Evolutionary conservation across 2,797 vertebrate species (phyloP).

Genomic region (Sphaeramia orbicularis): DNA sequence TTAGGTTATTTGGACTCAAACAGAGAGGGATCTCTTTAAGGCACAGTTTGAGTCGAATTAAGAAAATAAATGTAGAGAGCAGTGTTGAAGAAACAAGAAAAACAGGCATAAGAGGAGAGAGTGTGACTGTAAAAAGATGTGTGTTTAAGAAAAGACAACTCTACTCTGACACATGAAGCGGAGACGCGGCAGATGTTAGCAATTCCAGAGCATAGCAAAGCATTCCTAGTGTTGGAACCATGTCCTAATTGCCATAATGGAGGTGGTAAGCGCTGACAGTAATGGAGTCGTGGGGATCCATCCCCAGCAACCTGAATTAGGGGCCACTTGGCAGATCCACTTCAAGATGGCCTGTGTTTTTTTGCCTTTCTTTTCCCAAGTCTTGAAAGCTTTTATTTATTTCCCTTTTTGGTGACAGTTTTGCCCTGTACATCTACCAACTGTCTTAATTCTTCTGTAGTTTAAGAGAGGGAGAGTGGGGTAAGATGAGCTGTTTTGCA

Average conservation of each 20-base stretch:
- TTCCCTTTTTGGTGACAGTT: background rate
- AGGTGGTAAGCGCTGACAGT: slow-evolving; percentile 85
- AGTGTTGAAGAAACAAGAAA: slow-evolving; percentile 60
- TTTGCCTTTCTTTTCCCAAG: slow-evolving; percentile 40
- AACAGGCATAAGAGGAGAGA: slow-evolving; percentile 36
- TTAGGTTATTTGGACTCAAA: slow-evolving; percentile 87
- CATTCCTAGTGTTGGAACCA: slow-evolving; percentile 83
- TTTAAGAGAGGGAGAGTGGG: background rate
- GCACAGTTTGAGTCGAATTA: slow-evolving; percentile 87
- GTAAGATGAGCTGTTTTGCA: too few species aligned
- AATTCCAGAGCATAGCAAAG: slow-evolving; percentile 80
- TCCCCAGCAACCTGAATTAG: slow-evolving; percentile 82
- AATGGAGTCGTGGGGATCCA: slow-evolving; percentile 81
- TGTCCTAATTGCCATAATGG: slow-evolving; percentile 86
- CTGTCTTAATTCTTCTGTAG: background rate
- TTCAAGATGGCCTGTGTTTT: slow-evolving; percentile 78
- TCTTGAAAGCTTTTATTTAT: slow-evolving; percentile 30
- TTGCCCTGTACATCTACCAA: background rate
- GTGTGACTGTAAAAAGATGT: slow-evolving; percentile 78
- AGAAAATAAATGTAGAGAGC: slow-evolving; percentile 86
- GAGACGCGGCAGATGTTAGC: slow-evolving; percentile 85
- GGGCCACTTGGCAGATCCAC: slow-evolving; percentile 73
- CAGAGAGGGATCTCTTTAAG: slow-evolving; percentile 86
- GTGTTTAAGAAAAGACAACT: slow-evolving; percentile 83
- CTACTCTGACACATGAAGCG: slow-evolving; percentile 75